phyloP scores from a whole-genome alignment of 2,113 vertebrate species.

The Centropus bengalensis region DNA sequence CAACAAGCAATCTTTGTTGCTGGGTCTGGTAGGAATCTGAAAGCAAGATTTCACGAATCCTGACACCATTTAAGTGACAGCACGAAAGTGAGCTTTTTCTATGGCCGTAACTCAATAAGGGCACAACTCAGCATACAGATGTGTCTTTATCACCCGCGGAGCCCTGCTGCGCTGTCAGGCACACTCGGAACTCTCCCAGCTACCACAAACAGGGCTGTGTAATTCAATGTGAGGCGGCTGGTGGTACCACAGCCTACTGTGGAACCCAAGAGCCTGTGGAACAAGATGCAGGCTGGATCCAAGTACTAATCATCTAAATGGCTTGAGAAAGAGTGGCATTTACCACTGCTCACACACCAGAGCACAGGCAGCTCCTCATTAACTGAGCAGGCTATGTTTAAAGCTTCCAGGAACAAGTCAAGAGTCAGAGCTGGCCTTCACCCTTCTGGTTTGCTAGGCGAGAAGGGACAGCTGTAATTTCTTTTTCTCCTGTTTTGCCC shows the following conservation, averaged over 20 bases:
- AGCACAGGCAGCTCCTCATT: neutral
- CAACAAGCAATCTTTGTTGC: slow-evolving; percentile 64
- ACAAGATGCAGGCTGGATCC: neutral
- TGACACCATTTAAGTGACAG: slow-evolving; percentile 43
- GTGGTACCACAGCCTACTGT: slow-evolving; percentile 33
- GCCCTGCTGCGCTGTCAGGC: neutral
- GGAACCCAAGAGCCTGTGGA: neutral
- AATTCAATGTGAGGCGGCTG: neutral
- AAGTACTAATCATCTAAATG: neutral
- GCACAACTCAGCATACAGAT: slow-evolving; percentile 12
- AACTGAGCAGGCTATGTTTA: neutral
- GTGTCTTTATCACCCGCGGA: slow-evolving; percentile 37
- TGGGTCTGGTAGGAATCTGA: slow-evolving; percentile 26
- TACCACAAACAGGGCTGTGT: slow-evolving; percentile 41
- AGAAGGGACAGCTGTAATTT: neutral
- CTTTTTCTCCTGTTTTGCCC: neutral
- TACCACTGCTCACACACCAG: neutral
- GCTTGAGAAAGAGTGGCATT: neutral
- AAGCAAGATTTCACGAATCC: slow-evolving; percentile 54
- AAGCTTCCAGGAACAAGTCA: neutral
- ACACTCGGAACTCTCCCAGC: neutral
- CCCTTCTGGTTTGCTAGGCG: neutral
- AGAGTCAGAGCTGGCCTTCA: neutral
- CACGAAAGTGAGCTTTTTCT: slow-evolving; percentile 19
- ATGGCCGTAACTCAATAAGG: neutral